phyloP scores from a whole-genome alignment of 2,113 vertebrate genomes.

The Campylorhamphus procurvoides region DNA sequence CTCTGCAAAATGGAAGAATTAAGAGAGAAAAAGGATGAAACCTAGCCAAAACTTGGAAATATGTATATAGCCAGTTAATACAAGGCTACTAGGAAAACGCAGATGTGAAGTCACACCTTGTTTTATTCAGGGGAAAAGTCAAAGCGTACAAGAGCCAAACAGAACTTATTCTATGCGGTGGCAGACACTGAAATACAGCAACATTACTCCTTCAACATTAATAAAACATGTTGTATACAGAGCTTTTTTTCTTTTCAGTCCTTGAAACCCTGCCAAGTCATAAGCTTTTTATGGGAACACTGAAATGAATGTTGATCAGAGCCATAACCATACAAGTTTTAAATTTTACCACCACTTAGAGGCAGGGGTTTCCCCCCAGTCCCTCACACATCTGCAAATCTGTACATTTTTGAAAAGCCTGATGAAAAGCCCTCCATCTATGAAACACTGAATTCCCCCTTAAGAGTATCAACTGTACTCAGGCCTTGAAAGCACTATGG shows the following conservation, averaged over 20 bases:
- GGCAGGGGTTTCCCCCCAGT: background rate
- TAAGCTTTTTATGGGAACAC: conserved; percentile 43
- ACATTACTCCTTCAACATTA: conserved; percentile 42
- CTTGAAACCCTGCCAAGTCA: conserved; percentile 49
- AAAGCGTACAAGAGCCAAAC: background rate
- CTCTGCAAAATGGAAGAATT: background rate
- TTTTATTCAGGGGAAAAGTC: background rate
- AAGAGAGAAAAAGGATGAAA: background rate
- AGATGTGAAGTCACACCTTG: conserved; percentile 19
- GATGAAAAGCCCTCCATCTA: background rate
- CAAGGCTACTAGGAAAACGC: conserved; percentile 15
- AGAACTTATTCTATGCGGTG: background rate
- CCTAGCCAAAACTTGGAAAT: background rate
- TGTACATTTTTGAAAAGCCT: background rate
- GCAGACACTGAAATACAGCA: conserved; percentile 31
- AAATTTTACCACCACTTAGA: conserved; percentile 28
- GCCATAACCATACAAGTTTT: conserved; percentile 27
- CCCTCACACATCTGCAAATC: background rate
- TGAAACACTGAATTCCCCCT: background rate
- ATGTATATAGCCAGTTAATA: background rate
- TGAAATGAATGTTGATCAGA: conserved; percentile 53
- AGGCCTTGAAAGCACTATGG: background rate
- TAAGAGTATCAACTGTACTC: background rate
- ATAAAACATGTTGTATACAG: conserved; percentile 49
- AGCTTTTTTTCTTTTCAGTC: background rate